These are phyloP conservation scores for Porites evermanni DNA, from an alignment of 92 coral and sea anemone genomes.

Conservation along the genomic window DNA sequence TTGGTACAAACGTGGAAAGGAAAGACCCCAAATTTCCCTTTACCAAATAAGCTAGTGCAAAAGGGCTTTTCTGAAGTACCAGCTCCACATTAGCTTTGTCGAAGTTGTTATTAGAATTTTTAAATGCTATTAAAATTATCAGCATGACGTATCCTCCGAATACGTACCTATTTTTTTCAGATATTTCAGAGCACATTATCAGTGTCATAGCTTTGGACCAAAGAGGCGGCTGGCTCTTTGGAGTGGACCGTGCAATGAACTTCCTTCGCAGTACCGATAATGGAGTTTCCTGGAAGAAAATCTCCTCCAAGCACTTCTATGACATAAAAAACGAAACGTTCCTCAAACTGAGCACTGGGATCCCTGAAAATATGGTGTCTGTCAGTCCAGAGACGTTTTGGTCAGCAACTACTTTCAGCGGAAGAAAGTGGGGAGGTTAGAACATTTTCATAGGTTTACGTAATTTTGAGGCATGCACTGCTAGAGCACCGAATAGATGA, in stretches of 20 bases:
- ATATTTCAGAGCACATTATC: conserved; percentile 57
- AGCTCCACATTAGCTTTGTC: no score
- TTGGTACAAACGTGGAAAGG: no score
- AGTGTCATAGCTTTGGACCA: conserved; percentile 74
- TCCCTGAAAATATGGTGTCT: conserved; percentile 84
- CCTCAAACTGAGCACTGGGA: conserved; percentile 70
- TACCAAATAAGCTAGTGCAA: no score
- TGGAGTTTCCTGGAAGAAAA: conserved; percentile 68
- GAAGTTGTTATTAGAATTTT: no score
- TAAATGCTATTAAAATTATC: no score
- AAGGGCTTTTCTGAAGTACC: no score
- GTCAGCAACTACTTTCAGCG: conserved; percentile 56
- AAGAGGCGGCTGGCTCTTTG: conserved; percentile 53
- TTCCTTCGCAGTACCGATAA: conserved; percentile 64
- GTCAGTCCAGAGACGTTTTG: conserved; percentile 53
- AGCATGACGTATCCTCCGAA: no score
- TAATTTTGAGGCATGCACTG: no score
- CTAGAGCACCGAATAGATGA: no score
- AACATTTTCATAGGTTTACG: no score
- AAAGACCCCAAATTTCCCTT: no score
- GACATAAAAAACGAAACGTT: conserved; percentile 41
- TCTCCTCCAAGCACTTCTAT: conserved; percentile 60
- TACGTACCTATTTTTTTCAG: conserved; percentile 31
- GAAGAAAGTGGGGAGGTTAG: conserved; percentile 87
- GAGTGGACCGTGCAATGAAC: conserved; percentile 78